phyloP scores from a whole-genome alignment of 2,888 invertebrate species.

The Pterobdella sp. region DNA sequence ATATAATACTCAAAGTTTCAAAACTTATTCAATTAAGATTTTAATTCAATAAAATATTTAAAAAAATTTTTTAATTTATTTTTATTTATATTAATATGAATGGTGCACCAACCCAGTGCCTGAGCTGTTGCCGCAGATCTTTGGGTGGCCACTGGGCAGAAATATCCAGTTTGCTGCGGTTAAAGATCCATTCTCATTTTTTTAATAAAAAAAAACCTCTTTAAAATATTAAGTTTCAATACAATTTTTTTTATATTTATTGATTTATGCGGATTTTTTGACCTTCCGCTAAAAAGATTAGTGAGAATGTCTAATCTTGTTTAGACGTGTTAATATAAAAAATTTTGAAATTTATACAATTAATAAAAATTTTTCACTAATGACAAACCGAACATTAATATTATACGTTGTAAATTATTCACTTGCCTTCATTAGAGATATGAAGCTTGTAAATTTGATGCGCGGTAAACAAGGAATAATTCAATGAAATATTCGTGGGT shows the following conservation, averaged over 20 bases:
- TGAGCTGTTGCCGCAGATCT: background rate
- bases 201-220: background rate
- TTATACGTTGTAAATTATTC: too few relatives aligned
- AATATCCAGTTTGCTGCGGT: background rate
- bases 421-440: conserved; percentile 21
- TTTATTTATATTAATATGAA: too few relatives aligned
- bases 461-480: background rate
- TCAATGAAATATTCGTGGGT: background rate
- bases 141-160: background rate
- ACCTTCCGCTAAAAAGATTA: too few relatives aligned
- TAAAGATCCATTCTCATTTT: background rate
- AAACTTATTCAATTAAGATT: background rate
- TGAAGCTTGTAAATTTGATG: background rate
- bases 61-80: too few relatives aligned
- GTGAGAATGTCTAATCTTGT: too few relatives aligned
- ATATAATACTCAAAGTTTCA: background rate
- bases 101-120: background rate
- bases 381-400: too few relatives aligned
- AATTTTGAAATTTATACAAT: too few relatives aligned
- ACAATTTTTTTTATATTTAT: too few relatives aligned
- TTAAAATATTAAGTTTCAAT: background rate
- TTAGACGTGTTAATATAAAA: too few relatives aligned
- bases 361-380: too few relatives aligned
- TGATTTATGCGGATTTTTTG: too few relatives aligned
- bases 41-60: too few relatives aligned